Percentiles rank a stretch among this genome's conserved stretches.
phyloP scores from a whole-genome alignment of 2,888 invertebrate genomes.

The Epinotia nisella region DNA sequence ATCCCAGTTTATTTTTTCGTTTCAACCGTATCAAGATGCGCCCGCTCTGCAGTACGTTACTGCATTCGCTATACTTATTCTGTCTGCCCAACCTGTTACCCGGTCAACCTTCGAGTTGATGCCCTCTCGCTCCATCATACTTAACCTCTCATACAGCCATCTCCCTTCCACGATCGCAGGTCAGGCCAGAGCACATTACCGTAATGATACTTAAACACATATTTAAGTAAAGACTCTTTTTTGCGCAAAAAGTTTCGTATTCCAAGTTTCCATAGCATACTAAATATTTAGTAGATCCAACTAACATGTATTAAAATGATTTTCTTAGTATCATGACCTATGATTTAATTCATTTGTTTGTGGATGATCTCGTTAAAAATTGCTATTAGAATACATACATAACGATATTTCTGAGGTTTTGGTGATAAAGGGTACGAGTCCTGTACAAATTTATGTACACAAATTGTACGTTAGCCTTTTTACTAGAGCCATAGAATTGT shows the following conservation, averaged over 20 bases:
- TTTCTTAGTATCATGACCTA: too few relatives aligned
- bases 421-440: too few relatives aligned
- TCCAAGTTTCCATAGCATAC: conserved; percentile 19
- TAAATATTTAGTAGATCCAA: background rate
- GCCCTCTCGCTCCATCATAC: conserved; percentile 57
- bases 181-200: conserved; percentile 78
- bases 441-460: too few relatives aligned
- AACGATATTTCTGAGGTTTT: too few relatives aligned
- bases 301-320: too few relatives aligned
- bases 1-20: conserved; percentile 56
- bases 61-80: conserved; percentile 78
- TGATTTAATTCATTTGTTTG: too few relatives aligned
- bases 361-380: too few relatives aligned
- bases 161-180: conserved; percentile 69
- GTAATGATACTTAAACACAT: conserved; percentile 84
- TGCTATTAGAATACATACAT: too few relatives aligned
- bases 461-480: too few relatives aligned
- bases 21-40: conserved; percentile 66
- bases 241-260: conserved; percentile 69
- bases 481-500: too few relatives aligned
- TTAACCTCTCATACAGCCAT: conserved; percentile 53
- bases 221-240: conserved; percentile 81
- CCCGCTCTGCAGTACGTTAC: conserved; percentile 71
- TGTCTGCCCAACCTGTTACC: conserved; percentile 82
- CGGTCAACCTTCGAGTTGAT: conserved; percentile 73